phyloP scores from a whole-genome alignment of 2,797 vertebrate genomes.

The Megalops cyprinoides region DNA sequence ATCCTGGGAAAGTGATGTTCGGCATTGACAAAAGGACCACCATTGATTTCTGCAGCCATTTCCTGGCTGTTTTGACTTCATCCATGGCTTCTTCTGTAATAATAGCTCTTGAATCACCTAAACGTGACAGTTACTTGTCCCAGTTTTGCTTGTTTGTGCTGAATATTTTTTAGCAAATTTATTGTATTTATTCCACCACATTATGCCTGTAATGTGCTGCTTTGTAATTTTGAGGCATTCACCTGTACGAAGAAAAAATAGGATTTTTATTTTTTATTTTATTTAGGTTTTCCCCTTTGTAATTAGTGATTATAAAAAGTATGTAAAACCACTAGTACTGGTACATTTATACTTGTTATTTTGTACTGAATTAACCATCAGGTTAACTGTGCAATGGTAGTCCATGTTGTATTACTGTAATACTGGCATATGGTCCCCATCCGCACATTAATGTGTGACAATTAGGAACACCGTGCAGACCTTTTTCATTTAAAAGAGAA shows the following conservation, averaged over 20 bases:
- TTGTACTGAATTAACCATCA: slow-evolving; percentile 80
- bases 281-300: slow-evolving; percentile 60
- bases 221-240: slow-evolving; percentile 70
- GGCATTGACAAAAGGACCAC: slow-evolving; percentile 4
- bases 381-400: slow-evolving; percentile 85
- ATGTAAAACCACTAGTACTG: slow-evolving; percentile 78
- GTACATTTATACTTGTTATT: slow-evolving; percentile 80
- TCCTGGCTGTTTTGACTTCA: not conserved
- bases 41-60: not conserved
- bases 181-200: slow-evolving; percentile 77
- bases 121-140: slow-evolving; percentile 64
- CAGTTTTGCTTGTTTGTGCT: slow-evolving; percentile 65
- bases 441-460: slow-evolving; percentile 70
- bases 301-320: slow-evolving; percentile 67
- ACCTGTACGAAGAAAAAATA: slow-evolving; percentile 60
- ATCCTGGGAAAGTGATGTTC: slow-evolving; percentile 2
- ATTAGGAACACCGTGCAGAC: slow-evolving; percentile 63
- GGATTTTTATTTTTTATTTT: slow-evolving; percentile 35
- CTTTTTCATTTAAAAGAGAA: slow-evolving; percentile 59
- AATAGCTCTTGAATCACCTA: slow-evolving; percentile 49
- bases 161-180: slow-evolving; percentile 66
- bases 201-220: slow-evolving; percentile 73
- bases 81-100: no score
- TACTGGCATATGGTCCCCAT: slow-evolving; percentile 67
- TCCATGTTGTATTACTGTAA: slow-evolving; percentile 83